Base-by-base conservation (phyloP, 2,113 vertebrate genomes). In the Etia nguti region DNA sequence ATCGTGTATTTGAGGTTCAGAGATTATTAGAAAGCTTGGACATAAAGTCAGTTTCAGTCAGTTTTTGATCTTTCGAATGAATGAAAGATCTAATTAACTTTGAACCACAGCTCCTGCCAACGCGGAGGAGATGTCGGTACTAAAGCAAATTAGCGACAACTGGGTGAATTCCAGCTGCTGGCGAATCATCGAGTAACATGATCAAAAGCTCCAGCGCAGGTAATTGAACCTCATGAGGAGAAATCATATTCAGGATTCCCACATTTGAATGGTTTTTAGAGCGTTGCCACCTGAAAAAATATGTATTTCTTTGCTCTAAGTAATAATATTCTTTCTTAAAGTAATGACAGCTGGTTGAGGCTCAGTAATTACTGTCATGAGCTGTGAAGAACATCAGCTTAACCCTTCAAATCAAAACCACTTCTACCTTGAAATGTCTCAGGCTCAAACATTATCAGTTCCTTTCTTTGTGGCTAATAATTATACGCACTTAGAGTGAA, bases 381-480 rank as follows among this genome's bases (percentile, higher is more conserved):
- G 18, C 24, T 0, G 29, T 10, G 24, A 52, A 77, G 73, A 52
- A 34, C 73, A 62, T 81, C 50, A 77, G 52, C 43, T 43, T 36
- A 89, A 70, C n/a, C 79, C 77, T 77, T 81, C 80, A 68, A 54
- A 83, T 77, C 81, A 46, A 60, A 81, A 15, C 5, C 1, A 57
- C 5, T 50, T 11, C 22, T 65, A 79, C 77, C 81, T 88, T 73
- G 4, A 84, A 89, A 79, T 16, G 24, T 18, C 46, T 57, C 60
- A 4, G 16, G 6, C 60, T 81, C 68, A 75, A 75, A 20, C 38
- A 3, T 43, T 22, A 59, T 68, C 79, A 22, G 54, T 59, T 89
- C 65, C 20, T 73, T 85, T 88, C 46, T 12, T 68, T 59, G 80
- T 26, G 84, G 68, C 82, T 79, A 18, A 85, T 90, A 84, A 91